Evolutionary conservation across 2,888 invertebrate species (phyloP).

Genomic region (Nomada lathburiana): DNA sequence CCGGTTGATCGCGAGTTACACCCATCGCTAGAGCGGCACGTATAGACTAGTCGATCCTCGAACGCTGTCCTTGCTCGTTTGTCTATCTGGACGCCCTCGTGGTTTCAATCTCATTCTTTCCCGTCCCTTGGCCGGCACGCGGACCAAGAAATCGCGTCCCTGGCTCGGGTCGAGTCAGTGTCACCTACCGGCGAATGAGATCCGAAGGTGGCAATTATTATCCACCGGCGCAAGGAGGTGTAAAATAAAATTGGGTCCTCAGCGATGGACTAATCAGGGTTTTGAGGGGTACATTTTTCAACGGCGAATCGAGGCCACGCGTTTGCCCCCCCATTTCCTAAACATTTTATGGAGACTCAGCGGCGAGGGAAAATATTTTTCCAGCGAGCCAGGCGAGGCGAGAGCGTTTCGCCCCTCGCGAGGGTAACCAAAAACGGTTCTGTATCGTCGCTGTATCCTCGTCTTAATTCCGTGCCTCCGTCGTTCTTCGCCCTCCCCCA

Average conservation of each 20-base stretch:
- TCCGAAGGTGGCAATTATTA: not conserved
- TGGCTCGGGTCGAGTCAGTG: not conserved
- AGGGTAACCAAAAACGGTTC: slow-evolving; percentile 11
- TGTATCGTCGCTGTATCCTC: slow-evolving; percentile 36
- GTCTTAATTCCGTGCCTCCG: slow-evolving; percentile 12
- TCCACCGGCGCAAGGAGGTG: not conserved
- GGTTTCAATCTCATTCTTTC: slow-evolving; percentile 31
- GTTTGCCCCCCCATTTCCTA: too few species aligned
- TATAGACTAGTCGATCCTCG: slow-evolving; percentile 48
- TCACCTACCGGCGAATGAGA: not conserved
- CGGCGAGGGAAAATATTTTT: too few species aligned
- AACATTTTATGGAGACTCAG: too few species aligned
- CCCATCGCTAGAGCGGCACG: slow-evolving; percentile 34
- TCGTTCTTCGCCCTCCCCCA: not conserved
- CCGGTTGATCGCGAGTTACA: not conserved
- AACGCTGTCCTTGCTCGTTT: slow-evolving; percentile 47
- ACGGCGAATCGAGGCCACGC: too few species aligned
- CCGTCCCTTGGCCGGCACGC: slow-evolving; percentile 14
- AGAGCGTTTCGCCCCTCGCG: not conserved
- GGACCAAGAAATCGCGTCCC: slow-evolving; percentile 8
- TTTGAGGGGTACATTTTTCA: too few species aligned
- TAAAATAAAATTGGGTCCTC: not conserved
- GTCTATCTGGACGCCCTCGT: slow-evolving; percentile 25
- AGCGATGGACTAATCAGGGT: not conserved
- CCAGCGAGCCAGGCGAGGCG: too few species aligned